These are phyloP conservation scores for Acanthaster planci DNA, from an alignment of 35 echinoderm and acorn worm genomes.

Conservation along the genomic window DNA sequence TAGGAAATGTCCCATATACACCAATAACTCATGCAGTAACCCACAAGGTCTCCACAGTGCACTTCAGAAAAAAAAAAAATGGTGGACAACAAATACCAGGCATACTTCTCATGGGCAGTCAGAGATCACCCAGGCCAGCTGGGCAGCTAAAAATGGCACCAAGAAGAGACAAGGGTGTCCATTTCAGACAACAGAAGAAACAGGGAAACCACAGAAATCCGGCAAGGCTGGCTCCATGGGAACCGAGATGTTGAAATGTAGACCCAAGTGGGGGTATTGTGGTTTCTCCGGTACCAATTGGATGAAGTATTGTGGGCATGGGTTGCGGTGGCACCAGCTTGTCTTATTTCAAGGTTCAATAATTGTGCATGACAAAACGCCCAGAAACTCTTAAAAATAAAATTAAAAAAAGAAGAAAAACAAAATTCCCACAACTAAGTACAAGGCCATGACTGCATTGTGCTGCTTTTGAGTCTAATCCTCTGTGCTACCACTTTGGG, in stretches of 20 bases:
- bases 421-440: no score
- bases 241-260: background rate
- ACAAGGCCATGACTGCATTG: no score
- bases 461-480: no score
- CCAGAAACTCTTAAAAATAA: background rate
- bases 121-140: background rate
- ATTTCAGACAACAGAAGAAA: background rate
- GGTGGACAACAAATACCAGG: background rate
- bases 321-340: background rate
- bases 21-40: background rate
- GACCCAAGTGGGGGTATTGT: conserved; percentile 13
- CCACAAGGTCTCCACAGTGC: background rate
- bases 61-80: no score
- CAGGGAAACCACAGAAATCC: background rate
- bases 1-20: conserved; percentile 6
- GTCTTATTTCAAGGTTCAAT: conserved; percentile 29
- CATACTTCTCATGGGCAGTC: conserved; percentile 5
- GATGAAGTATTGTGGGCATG: background rate
- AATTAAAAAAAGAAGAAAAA: background rate
- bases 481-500: no score
- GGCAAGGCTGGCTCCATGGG: background rate
- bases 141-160: conserved; percentile 5
- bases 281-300: background rate
- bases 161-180: background rate
- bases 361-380: conserved; percentile 12